These are phyloP conservation scores for Mustelus asterias DNA, from an alignment of 2,113 vertebrate genomes.

Conservation along the genomic window DNA sequence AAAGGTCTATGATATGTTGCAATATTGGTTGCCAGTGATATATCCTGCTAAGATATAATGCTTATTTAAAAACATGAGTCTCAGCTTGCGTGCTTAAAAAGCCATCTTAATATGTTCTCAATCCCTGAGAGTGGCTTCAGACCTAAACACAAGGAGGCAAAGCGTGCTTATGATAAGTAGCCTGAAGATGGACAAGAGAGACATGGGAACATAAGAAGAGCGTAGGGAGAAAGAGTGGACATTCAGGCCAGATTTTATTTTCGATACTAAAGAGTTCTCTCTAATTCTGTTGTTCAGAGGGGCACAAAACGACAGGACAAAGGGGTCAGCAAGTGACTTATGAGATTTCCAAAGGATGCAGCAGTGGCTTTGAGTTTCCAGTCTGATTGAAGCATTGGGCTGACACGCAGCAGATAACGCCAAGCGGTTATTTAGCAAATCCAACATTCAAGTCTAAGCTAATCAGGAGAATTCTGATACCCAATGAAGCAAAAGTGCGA, in stretches of 20 bases:
- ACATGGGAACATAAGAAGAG: background rate
- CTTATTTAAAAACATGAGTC: background rate
- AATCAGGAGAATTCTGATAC: background rate
- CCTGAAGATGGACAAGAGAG: background rate
- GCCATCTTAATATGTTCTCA: background rate
- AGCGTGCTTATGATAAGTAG: background rate
- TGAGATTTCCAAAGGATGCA: background rate
- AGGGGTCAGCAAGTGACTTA: background rate
- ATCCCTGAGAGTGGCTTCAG: background rate
- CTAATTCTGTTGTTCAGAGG: background rate
- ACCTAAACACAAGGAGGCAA: background rate
- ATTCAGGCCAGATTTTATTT: background rate
- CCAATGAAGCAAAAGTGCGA: background rate
- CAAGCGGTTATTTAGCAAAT: background rate
- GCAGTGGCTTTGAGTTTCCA: background rate
- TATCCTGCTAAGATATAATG: background rate
- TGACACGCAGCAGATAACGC: background rate
- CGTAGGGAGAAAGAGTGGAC: background rate
- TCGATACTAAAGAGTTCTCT: background rate
- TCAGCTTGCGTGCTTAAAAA: background rate
- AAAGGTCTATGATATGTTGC: constrained; percentile 68
- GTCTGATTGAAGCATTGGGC: background rate
- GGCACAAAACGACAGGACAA: background rate
- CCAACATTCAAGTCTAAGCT: background rate
- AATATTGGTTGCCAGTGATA: background rate